Base-by-base conservation (phyloP, 2,797 vertebrate genomes). In the Knipowitschia caucasica region DNA sequence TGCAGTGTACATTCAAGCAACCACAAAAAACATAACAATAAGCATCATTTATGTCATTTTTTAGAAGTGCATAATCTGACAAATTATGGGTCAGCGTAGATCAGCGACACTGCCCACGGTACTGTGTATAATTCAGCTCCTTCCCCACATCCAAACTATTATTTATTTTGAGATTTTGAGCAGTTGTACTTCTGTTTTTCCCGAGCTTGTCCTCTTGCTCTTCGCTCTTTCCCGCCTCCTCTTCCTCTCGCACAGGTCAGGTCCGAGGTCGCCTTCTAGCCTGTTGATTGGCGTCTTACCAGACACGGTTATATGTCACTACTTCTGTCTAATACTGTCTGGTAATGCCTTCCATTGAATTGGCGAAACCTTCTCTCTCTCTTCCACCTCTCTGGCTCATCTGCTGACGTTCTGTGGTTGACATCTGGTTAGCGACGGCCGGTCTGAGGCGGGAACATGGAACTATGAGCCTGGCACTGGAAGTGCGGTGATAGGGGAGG, bases 251-350 rank as follows among this genome's bases (percentile, higher is more conserved):
- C 68, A 65, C 78, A 74, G 81, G 83, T 80, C 72, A 78, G 74
- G 67, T 69, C 59, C n/a, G 82, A 86, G 71, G 77, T 83, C 77
- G 33, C 74, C 78, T 81, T 80, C 65, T 79, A n/a, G 92, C 94
- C 92, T 88, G 92, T 86, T 62, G 92, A 95, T 94, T 88, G 92
- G 84, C 80, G 95, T 95, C 94, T 99, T 98, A 98, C 96, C 96
- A 98, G 96, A 92, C 96, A 97, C 72, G 89, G 92, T 98, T 98
- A 98, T 95, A 98, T 95, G 89, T 96, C 86, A 83, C 85, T 92
- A 90, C 58, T 84, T 77, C 69, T 89, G 92, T 98, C 96, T 98
- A 99, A 99, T 99, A 99, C 96, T 99, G 96, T 98, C 96, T 98
- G 96, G 95, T 98, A 98, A 99, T 95, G 95, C 95, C 95, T 91